phyloP scores from a whole-genome alignment of 2,888 invertebrate genomes.

The Onchidella celtica region DNA sequence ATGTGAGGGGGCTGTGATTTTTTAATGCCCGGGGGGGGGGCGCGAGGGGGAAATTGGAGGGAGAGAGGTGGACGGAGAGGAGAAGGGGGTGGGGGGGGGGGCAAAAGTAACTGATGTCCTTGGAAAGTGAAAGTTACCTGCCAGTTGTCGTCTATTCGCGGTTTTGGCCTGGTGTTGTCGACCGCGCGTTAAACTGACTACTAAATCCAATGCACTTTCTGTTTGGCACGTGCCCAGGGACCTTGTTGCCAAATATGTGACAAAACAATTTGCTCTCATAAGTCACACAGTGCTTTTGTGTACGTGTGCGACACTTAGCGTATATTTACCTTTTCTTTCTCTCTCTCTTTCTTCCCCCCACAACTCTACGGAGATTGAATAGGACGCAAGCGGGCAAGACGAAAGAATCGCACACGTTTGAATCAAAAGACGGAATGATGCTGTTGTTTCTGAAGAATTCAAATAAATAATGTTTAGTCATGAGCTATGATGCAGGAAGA shows the following conservation, averaged over 20 bases:
- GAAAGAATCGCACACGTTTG: too few relatives aligned
- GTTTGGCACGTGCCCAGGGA: background rate
- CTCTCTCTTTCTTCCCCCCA: background rate
- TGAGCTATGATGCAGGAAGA: too few relatives aligned
- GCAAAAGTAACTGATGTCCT: background rate
- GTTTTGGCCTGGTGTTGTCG: too few relatives aligned
- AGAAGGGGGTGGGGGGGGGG: too few relatives aligned
- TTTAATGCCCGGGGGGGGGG: background rate
- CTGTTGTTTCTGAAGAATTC: too few relatives aligned
- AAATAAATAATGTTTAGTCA: too few relatives aligned
- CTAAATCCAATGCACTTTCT: background rate
- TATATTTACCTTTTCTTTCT: background rate
- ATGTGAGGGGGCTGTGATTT: too few relatives aligned
- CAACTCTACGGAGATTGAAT: too few relatives aligned
- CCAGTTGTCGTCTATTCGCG: background rate
- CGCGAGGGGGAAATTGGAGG: background rate
- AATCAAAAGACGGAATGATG: too few relatives aligned
- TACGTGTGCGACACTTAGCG: too few relatives aligned
- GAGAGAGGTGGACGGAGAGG: background rate
- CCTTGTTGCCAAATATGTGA: slow-evolving; percentile 2
- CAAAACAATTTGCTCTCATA: slow-evolving; percentile 23
- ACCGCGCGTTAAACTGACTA: too few relatives aligned
- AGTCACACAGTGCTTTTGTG: slow-evolving; percentile 21
- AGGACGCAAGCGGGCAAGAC: too few relatives aligned
- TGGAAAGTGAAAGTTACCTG: background rate